A percentile compares a stretch with the other conserved stretches of the same genome.
Conservation (phyloP, 2,888 invertebrate genomes). For the Leptinotarsa tumamoca region DNA sequence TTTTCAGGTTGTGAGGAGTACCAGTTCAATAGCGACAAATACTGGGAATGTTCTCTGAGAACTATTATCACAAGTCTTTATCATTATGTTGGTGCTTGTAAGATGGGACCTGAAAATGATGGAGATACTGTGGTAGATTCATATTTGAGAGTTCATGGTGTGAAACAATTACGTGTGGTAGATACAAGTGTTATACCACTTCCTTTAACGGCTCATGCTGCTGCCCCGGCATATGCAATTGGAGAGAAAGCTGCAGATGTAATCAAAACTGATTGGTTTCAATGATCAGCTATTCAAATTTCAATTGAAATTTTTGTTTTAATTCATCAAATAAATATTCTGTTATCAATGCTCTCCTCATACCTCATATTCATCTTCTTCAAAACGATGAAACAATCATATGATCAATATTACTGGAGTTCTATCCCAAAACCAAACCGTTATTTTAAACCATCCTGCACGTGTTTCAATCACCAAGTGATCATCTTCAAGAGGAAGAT, state of each 20-base stretch:
- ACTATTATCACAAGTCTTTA: constrained; percentile 67
- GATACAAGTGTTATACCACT: constrained; percentile 72
- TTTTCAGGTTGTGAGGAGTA: constrained; percentile 45
- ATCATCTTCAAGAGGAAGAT: too few species aligned
- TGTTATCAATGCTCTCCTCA: too few species aligned
- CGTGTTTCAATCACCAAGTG: too few species aligned
- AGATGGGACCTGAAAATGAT: constrained; percentile 70
- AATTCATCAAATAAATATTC: too few species aligned
- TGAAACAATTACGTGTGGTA: constrained; percentile 68
- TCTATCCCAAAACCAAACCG: too few species aligned
- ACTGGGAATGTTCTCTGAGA: constrained; percentile 69
- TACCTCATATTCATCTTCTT: too few species aligned
- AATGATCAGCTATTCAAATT: too few species aligned
- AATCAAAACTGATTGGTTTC: constrained; percentile 41
- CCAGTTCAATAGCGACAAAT: constrained; percentile 66
- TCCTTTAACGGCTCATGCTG: constrained; percentile 69
- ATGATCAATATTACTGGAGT: too few species aligned
- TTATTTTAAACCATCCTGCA: too few species aligned
- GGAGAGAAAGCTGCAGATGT: constrained; percentile 71
- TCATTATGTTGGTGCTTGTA: constrained; percentile 70
- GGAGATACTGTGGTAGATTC: constrained; percentile 71
- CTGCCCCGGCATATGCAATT: constrained; percentile 70
- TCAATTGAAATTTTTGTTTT: too few species aligned
- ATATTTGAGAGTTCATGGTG: constrained; percentile 68
- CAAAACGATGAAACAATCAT: too few species aligned